Percentiles rank a stretch among this genome's conserved stretches.
phyloP scores from a whole-genome alignment of 2,888 invertebrate genomes.

The Melipona bicolor region DNA sequence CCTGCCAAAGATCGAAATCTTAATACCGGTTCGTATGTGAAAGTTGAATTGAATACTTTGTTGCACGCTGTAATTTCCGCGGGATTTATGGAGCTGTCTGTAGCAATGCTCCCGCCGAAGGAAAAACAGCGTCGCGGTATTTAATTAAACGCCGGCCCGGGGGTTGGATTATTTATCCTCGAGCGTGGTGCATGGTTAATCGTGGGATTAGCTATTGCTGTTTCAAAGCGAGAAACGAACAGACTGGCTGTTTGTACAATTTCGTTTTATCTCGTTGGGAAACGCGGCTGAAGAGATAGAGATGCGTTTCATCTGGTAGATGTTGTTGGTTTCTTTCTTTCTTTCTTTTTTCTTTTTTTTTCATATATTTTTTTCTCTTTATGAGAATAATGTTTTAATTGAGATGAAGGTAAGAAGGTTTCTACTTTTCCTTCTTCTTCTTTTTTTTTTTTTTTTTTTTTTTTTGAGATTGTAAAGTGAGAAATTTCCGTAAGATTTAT shows the following conservation, averaged over 20 bases:
- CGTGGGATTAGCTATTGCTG: not conserved
- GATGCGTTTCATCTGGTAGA: too few species aligned
- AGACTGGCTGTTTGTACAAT: not conserved
- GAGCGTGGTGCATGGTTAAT: not conserved
- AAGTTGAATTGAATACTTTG: constrained; percentile 23
- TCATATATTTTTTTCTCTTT: too few species aligned
- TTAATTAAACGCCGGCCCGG: not conserved
- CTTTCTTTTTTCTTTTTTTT: too few species aligned
- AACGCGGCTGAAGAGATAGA: too few species aligned
- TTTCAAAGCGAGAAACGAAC: not conserved
- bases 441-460: too few species aligned
- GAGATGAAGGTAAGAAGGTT: too few species aligned
- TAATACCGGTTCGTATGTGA: constrained; percentile 11
- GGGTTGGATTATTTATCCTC: not conserved
- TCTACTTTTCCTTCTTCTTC: too few species aligned
- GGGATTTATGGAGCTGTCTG: constrained; percentile 12
- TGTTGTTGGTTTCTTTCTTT: too few species aligned
- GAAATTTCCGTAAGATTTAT: too few species aligned
- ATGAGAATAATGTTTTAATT: too few species aligned
- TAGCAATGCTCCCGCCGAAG: not conserved
- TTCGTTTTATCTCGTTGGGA: not conserved
- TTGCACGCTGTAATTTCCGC: constrained; percentile 10
- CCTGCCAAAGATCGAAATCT: constrained; percentile 8
- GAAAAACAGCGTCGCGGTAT: not conserved
- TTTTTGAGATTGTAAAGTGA: too few species aligned